A percentile compares a stretch with the other conserved stretches of the same genome.
These are phyloP conservation scores for Ptyas mucosa DNA, from an alignment of 2,113 vertebrate species.

Conservation along the genomic window DNA sequence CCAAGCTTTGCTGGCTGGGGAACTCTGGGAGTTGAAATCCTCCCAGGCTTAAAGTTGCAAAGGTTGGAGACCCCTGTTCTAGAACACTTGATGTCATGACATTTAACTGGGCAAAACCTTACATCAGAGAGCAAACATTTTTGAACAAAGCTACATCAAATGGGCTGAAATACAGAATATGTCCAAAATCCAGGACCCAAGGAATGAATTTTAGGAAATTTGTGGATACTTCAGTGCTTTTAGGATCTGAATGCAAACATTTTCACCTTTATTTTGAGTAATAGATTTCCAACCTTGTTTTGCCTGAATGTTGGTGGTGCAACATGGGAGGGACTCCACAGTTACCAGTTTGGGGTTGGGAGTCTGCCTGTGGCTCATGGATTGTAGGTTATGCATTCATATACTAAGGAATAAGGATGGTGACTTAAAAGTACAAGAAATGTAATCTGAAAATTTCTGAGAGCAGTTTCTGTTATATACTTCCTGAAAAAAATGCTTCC, in stretches of 20 bases:
- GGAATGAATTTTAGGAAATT: too few relatives aligned
- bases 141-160: neutral
- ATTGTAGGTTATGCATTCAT: neutral
- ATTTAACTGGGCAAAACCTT: neutral
- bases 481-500: neutral
- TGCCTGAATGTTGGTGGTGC: neutral
- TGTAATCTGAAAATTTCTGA: neutral
- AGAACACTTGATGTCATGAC: neutral
- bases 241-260: neutral
- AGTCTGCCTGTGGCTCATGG: neutral
- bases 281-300: neutral
- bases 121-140: neutral
- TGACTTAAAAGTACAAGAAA: neutral
- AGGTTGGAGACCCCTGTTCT: neutral
- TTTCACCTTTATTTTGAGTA: neutral
- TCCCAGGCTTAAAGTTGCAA: too few relatives aligned
- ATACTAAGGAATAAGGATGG: neutral
- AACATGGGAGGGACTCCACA: neutral
- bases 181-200: too few relatives aligned
- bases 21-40: too few relatives aligned
- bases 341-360: neutral
- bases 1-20: too few relatives aligned
- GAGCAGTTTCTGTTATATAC: neutral
- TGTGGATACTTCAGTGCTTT: neutral
- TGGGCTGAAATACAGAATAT: too few relatives aligned